Evolutionary conservation across 2,797 vertebrate genomes (phyloP).

Genomic region (Amazonetta brasiliensis): DNA sequence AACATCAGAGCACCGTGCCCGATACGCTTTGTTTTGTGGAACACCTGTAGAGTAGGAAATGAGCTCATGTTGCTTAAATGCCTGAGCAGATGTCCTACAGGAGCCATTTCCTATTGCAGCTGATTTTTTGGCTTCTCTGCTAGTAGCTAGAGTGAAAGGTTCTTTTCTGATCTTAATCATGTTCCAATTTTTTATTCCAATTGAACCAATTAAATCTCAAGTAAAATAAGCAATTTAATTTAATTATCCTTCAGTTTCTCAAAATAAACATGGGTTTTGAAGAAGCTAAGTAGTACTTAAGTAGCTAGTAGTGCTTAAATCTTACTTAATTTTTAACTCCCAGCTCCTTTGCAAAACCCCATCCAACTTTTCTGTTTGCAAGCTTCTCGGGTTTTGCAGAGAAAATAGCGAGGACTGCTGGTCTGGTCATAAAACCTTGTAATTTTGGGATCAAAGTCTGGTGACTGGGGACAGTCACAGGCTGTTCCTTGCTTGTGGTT

Average conservation of each 20-base stretch:
- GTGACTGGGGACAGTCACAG: background rate
- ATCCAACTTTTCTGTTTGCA: background rate
- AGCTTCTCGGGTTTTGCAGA: background rate
- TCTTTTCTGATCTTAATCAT: background rate
- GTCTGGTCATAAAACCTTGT: background rate
- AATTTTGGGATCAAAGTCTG: slow-evolving; percentile 2
- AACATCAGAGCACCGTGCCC: background rate
- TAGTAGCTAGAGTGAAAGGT: background rate
- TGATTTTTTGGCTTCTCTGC: slow-evolving; percentile 36
- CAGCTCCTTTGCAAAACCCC: background rate
- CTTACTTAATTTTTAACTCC: background rate
- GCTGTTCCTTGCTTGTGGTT: background rate
- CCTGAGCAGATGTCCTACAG: slow-evolving; percentile 1
- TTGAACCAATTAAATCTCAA: background rate
- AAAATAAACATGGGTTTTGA: background rate
- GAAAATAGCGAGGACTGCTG: background rate
- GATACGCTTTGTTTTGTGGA: slow-evolving; percentile 12
- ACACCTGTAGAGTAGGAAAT: slow-evolving; percentile 60
- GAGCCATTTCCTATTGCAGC: slow-evolving; percentile 31
- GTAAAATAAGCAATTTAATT: background rate
- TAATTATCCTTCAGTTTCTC: background rate
- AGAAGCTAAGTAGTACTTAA: background rate
- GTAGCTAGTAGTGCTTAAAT: background rate
- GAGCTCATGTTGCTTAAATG: slow-evolving; percentile 21
- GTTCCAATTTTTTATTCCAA: background rate